Percentiles rank a stretch among this genome's conserved stretches.
These are phyloP conservation scores for Cryptotermes secundus DNA, from an alignment of 1,140 invertebrate genomes.

Conservation along the genomic window DNA sequence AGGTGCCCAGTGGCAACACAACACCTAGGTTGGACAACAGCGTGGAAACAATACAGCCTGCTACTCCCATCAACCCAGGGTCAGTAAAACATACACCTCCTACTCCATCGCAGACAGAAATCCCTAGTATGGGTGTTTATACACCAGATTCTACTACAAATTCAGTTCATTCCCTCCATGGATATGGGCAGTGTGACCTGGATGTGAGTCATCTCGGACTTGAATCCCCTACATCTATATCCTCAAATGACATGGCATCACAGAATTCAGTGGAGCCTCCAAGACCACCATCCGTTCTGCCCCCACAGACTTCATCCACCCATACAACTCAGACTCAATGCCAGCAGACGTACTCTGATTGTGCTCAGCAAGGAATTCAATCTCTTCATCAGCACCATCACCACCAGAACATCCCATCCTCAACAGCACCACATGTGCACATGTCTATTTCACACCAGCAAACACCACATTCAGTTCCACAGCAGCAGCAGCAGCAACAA, in stretches of 20 bases:
- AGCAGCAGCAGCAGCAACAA: constrained; percentile 43
- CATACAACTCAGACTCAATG: constrained; percentile 33
- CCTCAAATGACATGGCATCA: constrained; percentile 74
- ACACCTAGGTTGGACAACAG: constrained; percentile 38
- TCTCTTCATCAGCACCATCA: constrained; percentile 45
- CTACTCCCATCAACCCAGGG: constrained; percentile 43
- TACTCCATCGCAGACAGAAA: constrained; percentile 58
- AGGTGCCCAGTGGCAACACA: constrained; percentile 37
- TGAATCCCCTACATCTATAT: constrained; percentile 84
- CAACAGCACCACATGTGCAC: constrained; percentile 56
- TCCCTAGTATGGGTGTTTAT: constrained; percentile 78
- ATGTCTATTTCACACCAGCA: constrained; percentile 50
- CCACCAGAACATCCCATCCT: constrained; percentile 49
- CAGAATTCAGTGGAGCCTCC: constrained; percentile 70
- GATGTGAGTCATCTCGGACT: constrained; percentile 80
- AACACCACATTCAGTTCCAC: constrained; percentile 40
- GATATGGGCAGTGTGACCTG: constrained; percentile 74
- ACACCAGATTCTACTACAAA: constrained; percentile 82
- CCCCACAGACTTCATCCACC: constrained; percentile 36
- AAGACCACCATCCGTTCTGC: constrained; percentile 49
- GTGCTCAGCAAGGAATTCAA: constrained; percentile 44
- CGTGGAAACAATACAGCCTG: constrained; percentile 39
- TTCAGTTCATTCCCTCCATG: constrained; percentile 76
- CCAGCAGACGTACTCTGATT: constrained; percentile 40
- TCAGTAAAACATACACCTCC: constrained; percentile 56